Percentiles rank a stretch among this genome's conserved stretches.
These are phyloP conservation scores for Pao palembangensis DNA, from an alignment of 2,113 vertebrate species.

Conservation along the genomic window DNA sequence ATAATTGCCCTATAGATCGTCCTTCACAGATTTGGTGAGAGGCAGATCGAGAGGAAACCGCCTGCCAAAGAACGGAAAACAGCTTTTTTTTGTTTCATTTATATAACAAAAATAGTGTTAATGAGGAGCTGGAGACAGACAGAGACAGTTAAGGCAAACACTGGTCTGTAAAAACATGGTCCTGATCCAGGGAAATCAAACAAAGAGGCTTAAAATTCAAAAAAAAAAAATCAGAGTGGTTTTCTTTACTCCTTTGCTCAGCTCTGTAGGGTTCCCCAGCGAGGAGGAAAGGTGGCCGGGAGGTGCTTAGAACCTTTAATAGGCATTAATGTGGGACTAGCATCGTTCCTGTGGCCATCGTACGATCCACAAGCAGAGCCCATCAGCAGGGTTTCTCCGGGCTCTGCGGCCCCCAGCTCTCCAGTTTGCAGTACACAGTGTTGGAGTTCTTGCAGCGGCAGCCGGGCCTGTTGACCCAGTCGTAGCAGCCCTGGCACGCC, in stretches of 20 bases:
- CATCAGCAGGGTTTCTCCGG: slow-evolving; percentile 91
- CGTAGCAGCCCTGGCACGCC: slow-evolving; percentile 87
- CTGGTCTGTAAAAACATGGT: slow-evolving; percentile 68
- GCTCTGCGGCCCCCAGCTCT: slow-evolving; percentile 82
- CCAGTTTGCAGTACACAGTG: slow-evolving; percentile 97
- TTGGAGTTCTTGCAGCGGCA: slow-evolving; percentile 98
- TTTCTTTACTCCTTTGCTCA: slow-evolving; percentile 67
- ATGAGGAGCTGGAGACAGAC: slow-evolving; percentile 77
- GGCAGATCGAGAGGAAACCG: slow-evolving; percentile 46
- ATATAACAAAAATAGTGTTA: slow-evolving; percentile 65
- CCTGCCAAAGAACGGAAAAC: slow-evolving; percentile 61
- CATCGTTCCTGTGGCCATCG: slow-evolving; percentile 52
- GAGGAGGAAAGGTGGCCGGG: slow-evolving; percentile 42
- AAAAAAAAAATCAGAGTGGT: slow-evolving; percentile 62
- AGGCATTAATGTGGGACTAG: slow-evolving; percentile 69
- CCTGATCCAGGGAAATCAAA: slow-evolving; percentile 62
- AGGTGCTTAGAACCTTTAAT: slow-evolving; percentile 67
- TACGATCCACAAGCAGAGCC: slow-evolving; percentile 58
- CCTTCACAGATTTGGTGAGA: slow-evolving; percentile 79
- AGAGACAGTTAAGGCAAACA: slow-evolving; percentile 74
- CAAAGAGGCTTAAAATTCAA: slow-evolving; percentile 17
- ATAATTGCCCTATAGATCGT: slow-evolving; percentile 74
- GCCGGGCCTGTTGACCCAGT: slow-evolving; percentile 86
- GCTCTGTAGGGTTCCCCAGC: slow-evolving; percentile 53
- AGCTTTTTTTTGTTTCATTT: slow-evolving; percentile 43